A percentile compares a stretch with the other conserved stretches of the same genome.
These are phyloP conservation scores for Chlamydotis undulata DNA, from an alignment of 2,113 vertebrate species.

Conservation along the genomic window DNA sequence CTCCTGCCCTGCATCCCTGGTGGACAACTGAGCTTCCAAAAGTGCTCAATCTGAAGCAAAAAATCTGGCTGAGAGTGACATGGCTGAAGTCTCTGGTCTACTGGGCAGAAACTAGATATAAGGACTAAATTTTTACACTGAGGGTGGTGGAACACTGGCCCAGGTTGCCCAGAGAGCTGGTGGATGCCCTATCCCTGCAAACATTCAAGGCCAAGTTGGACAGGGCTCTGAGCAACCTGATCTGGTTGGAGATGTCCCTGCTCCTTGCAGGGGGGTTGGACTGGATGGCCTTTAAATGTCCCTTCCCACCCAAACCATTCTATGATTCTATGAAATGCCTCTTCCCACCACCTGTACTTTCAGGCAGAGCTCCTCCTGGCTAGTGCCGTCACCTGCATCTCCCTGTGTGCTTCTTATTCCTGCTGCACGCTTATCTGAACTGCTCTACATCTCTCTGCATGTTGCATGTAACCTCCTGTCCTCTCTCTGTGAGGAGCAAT, in stretches of 20 bases:
- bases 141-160: too few relatives aligned
- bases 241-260: too few relatives aligned
- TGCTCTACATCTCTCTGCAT: neutral
- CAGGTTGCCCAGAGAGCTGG: too few relatives aligned
- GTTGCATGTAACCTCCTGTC: neutral
- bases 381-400: rapidly evolving
- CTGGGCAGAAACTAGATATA: neutral
- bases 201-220: too few relatives aligned
- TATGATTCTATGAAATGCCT: neutral
- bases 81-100: neutral
- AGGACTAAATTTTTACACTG: too few relatives aligned
- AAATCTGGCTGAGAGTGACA: neutral
- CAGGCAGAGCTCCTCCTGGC: neutral
- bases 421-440: neutral
- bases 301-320: too few relatives aligned
- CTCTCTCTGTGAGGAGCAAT: neutral
- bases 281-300: too few relatives aligned
- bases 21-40: neutral
- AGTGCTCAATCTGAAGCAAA: neutral
- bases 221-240: too few relatives aligned
- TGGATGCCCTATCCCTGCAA: too few relatives aligned
- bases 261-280: too few relatives aligned
- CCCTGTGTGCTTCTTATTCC: neutral
- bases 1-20: neutral
- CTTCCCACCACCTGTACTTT: neutral